Percentiles rank a stretch among this genome's conserved stretches.
phyloP scores from a whole-genome alignment of 2,888 invertebrate genomes.

The Acleris literana region DNA sequence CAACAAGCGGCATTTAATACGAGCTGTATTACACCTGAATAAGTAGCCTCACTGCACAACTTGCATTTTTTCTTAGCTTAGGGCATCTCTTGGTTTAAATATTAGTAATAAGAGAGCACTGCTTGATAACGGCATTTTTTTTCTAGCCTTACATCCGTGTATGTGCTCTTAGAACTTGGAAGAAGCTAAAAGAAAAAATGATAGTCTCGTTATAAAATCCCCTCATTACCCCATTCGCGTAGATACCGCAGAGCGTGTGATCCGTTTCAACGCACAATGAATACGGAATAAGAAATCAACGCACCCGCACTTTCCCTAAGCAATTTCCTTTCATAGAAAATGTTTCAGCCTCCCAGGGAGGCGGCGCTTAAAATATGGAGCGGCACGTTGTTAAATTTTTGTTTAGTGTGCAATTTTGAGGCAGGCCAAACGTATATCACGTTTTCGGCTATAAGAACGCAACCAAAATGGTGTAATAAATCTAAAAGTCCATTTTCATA shows the following conservation, averaged over 20 bases:
- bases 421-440: conserved; percentile 69
- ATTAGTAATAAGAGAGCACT: no score
- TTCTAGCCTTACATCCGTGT: no score
- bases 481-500: conserved; percentile 82
- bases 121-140: no score
- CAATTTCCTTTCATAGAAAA: conserved; percentile 71
- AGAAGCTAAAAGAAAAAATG: background rate
- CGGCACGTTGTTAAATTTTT: conserved; percentile 71
- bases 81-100: no score
- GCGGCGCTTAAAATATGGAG: conserved; percentile 68
- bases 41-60: background rate
- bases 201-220: conserved; percentile 43
- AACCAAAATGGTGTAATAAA: conserved; percentile 79
- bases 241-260: conserved; percentile 62
- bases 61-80: background rate
- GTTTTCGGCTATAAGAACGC: conserved; percentile 67
- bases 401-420: conserved; percentile 75
- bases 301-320: conserved; percentile 71
- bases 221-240: conserved; percentile 45
- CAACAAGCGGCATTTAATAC: conserved; percentile 50
- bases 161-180: no score
- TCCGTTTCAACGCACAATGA: conserved; percentile 76
- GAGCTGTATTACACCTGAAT: conserved; percentile 2
- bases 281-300: conserved; percentile 80
- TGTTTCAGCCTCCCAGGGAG: conserved; percentile 58